Conservation (phyloP, 2,888 invertebrate species). For the Galeruca laticollis region DNA sequence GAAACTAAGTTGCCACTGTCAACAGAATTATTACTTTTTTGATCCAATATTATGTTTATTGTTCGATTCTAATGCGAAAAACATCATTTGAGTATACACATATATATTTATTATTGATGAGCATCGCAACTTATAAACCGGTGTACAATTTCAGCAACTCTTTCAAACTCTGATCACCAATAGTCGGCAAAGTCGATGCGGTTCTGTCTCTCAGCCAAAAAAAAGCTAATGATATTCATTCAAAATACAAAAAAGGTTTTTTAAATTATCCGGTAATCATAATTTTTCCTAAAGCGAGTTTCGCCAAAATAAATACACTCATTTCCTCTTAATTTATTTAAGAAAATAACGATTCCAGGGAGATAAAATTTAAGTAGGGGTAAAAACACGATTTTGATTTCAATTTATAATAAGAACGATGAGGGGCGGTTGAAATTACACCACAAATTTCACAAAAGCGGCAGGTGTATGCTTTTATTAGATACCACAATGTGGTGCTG, state of each 20-base stretch:
- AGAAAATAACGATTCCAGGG: background rate
- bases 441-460: conserved; percentile 2
- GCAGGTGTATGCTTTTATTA: conserved; percentile 13
- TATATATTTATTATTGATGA: too few species aligned
- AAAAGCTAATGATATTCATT: background rate
- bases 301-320: background rate
- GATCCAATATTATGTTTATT: too few species aligned
- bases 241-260: background rate
- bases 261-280: background rate
- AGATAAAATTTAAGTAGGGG: background rate
- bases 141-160: too few species aligned
- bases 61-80: too few species aligned
- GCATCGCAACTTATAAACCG: too few species aligned
- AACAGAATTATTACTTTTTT: too few species aligned
- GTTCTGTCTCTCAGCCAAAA: too few species aligned
- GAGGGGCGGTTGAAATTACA: background rate
- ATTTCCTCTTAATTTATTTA: background rate
- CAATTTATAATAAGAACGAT: background rate
- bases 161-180: too few species aligned
- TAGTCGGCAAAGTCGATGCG: too few species aligned
- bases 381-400: conserved; percentile 5
- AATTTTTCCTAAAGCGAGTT: background rate
- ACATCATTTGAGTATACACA: too few species aligned
- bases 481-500: background rate
- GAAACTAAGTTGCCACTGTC: too few species aligned